Base-by-base conservation (phyloP, 1,140 invertebrate species). In the Sycophila sp. region DNA sequence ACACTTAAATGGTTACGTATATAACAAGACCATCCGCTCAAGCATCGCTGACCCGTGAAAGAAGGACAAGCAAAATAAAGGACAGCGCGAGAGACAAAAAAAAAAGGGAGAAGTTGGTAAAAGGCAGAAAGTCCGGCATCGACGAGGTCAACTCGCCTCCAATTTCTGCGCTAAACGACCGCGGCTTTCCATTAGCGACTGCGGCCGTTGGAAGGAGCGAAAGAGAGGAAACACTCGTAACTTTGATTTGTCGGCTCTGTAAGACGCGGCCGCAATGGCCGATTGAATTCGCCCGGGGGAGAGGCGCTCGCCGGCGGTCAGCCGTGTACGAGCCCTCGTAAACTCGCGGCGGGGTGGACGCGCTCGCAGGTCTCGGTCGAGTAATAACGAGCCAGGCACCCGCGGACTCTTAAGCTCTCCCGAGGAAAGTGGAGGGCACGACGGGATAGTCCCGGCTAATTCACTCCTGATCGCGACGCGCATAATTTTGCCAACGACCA, bases 221-320 rank as follows among this genome's bases (percentile, higher is more conserved):
- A 7, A 4, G n/a, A 19, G 32, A 8, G 34, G 71, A 64, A 53
- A 71, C 64, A 71, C 58, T 72, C 67, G 73, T 75, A 70, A 75
- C 68, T 72, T 71, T 72, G 67, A 75, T 75, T 75, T 70, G 73
- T 74, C 59, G 53, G 47, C 38, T 69, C 65, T 71, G 71, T 69
- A 75, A 75, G 71, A 69, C 62, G 56, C 59, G 70, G 53, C 36
- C 66, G 22, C 71, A 73, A 65, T 32, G 68, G 59, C 62, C 74
- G 59, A 75, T 75, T 75, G 74, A 71, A 71, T 75, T 67, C 71
- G 59, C 65, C 45, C 60, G 45, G 17, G 34, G 40, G 38, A 42
- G n/a, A 19, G 32, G 26, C 13, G 30, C 32, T 47, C 60, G 60
- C 42, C 40, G 17, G 40, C 19, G 60, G 28, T 51, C 30, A 19